Evolutionary conservation across 2,113 vertebrate genomes (phyloP), one percentile per base, ranked within the genome.

Genomic region (Chaenogobius annularis): DNA sequence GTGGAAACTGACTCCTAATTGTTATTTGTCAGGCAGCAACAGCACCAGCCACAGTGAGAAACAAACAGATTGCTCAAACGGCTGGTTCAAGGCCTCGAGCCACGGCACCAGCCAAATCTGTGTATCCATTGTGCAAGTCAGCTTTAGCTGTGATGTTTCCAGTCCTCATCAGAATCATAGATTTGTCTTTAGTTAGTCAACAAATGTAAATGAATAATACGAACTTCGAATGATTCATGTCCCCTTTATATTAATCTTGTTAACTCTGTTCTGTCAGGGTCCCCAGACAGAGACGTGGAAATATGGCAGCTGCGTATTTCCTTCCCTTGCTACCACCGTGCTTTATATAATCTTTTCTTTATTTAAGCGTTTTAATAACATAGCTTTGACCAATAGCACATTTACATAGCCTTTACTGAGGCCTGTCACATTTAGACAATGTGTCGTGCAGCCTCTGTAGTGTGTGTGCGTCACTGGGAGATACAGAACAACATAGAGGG

Each of bases 381-480:
- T 14, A 61, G 58, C 13, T 35, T 11, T 14, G 6, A 6, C 20
- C 13, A 26, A 13, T 17, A 35, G 58, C 26, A 35, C 58, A 61
- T 61, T 61, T 61, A 9, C 58, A 61, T 61, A 61, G 26, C 26
- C 26, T 61, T 35, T 19, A 8, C 13, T 9, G 14, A 13, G 17
- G 58, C 13, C 58, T 22, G 23, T 61, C 58, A 63, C 75, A 77
- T 56, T 69, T 54, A 1, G 72, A 63, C 1, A 20, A 87, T 58
- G 75, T 86, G 90, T 91, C 82, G 80, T 87, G 86, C 89, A 63
- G 83, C 74, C 83, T 87, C 69, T 80, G 83, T 86, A 85, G 87
- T 72, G 78, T 83, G 74, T 75, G 89, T 93, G 92, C 92, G 92
- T 93, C 92, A 94, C 82, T 76, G 87, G 75, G 80, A 87, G 90